These are phyloP conservation scores for Coenonympha glycerion DNA, from an alignment of 2,888 invertebrate species.

Conservation along the genomic window DNA sequence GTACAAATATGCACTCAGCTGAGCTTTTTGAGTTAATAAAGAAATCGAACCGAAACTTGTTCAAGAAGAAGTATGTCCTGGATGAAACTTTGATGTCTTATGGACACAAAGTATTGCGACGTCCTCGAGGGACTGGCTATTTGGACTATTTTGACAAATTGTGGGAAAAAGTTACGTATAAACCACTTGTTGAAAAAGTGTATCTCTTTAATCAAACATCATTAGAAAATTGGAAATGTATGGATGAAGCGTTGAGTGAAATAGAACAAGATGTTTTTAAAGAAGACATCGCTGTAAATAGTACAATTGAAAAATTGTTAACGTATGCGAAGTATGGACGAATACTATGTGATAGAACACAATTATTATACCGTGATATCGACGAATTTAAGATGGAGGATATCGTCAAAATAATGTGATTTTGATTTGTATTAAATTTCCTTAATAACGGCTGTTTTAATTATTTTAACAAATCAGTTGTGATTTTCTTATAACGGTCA, in stretches of 20 bases:
- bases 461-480: no score
- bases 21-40: slow-evolving; percentile 29
- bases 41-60: slow-evolving; percentile 11
- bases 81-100: slow-evolving; percentile 16
- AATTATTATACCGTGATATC: not conserved
- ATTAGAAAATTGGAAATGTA: not conserved
- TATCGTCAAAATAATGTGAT: not conserved
- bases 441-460: no score
- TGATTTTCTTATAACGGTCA: no score
- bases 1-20: slow-evolving; percentile 19
- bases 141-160: slow-evolving; percentile 18
- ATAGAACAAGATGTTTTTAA: slow-evolving; percentile 1
- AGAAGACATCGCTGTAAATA: not conserved
- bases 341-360: not conserved
- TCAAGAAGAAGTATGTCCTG: not conserved
- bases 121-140: slow-evolving; percentile 9
- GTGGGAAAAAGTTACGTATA: not conserved
- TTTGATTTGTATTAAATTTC: not conserved
- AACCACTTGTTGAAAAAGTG: not conserved
- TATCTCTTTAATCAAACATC: not conserved
- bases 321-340: not conserved
- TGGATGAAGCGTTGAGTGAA: slow-evolving; percentile 1
- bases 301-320: slow-evolving; percentile 4
- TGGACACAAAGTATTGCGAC: slow-evolving; percentile 24
- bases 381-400: slow-evolving; percentile 8